Evolutionary conservation across 1,140 invertebrate genomes (phyloP).

Genomic region (Amphibalanus amphitrite): DNA sequence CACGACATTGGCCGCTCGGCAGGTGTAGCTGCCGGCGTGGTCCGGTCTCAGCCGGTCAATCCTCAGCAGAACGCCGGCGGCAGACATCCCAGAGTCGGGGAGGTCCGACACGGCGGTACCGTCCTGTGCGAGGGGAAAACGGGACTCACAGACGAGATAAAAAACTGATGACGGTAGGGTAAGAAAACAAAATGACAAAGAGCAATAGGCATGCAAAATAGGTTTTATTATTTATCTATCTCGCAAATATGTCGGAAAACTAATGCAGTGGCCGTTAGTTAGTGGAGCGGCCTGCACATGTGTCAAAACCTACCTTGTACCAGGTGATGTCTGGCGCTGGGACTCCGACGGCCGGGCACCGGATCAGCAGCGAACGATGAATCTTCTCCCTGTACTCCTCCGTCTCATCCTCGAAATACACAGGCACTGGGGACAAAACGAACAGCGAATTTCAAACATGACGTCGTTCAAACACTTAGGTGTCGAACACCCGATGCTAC

Average conservation of each 20-base stretch:
- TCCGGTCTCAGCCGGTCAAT: background rate
- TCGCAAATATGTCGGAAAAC: no score
- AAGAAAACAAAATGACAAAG: no score
- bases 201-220: no score
- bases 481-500: no score
- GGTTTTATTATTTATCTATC: no score
- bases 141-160: no score
- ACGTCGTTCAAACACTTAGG: no score
- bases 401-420: background rate
- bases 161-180: no score
- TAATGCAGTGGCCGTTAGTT: no score
- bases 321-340: background rate
- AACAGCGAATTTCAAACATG: no score
- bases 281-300: no score
- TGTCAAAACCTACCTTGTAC: background rate
- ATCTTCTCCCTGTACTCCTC: background rate
- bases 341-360: background rate
- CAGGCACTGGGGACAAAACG: background rate
- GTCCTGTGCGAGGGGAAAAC: no score
- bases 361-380: background rate
- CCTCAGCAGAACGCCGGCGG: background rate
- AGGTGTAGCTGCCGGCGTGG: background rate
- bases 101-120: background rate
- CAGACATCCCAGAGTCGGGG: background rate
- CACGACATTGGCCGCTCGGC: background rate